These are phyloP conservation scores for Orthonychiurus folsomi DNA, from an alignment of 2,888 invertebrate genomes.

Conservation along the genomic window DNA sequence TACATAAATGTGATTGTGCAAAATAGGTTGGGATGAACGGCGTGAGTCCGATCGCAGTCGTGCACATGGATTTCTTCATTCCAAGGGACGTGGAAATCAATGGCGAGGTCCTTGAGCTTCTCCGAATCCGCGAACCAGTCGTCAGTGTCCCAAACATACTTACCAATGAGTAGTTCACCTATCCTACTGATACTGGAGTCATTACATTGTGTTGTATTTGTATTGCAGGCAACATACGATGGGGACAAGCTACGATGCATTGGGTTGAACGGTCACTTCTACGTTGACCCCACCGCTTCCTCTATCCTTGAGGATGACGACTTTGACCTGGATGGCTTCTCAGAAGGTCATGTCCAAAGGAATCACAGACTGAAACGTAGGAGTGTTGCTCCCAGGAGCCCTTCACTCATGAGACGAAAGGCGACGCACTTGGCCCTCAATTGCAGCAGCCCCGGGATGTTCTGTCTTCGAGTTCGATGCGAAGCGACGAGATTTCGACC, in stretches of 20 bases:
- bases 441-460: slow-evolving; percentile 4
- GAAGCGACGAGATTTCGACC: slow-evolving; percentile 18
- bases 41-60: slow-evolving; percentile 17
- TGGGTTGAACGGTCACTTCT: not conserved
- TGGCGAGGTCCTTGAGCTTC: slow-evolving; percentile 13
- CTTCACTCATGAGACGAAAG: too few species aligned
- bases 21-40: slow-evolving; percentile 21
- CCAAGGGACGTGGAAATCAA: slow-evolving; percentile 14
- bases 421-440: not conserved
- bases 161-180: too few species aligned
- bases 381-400: too few species aligned
- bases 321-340: too few species aligned
- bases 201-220: not conserved
- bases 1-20: not conserved
- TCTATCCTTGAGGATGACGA: too few species aligned
- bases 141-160: not conserved
- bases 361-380: too few species aligned
- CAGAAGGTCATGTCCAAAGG: too few species aligned
- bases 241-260: not conserved
- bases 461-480: slow-evolving; percentile 20
- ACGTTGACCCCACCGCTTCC: not conserved
- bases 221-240: slow-evolving; percentile 6
- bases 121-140: slow-evolving; percentile 15
- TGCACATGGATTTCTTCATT: slow-evolving; percentile 18
- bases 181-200: too few species aligned